phyloP scores from a whole-genome alignment of 2,888 invertebrate genomes.

The Crossocerus cetratus region DNA sequence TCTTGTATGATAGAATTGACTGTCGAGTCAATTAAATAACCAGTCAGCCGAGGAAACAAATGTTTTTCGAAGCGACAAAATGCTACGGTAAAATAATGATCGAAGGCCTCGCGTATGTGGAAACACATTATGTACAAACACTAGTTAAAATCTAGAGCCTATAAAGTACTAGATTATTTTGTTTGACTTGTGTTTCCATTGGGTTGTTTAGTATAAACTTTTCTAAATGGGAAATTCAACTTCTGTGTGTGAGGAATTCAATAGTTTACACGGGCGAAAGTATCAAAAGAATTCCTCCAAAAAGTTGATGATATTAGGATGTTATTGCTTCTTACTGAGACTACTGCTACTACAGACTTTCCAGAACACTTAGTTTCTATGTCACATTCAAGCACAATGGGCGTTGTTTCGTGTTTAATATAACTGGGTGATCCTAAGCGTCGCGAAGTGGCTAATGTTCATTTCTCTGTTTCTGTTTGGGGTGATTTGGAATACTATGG shows the following conservation, averaged over 20 bases:
- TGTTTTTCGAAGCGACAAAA: no score
- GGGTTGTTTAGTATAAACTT: background rate
- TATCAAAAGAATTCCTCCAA: slow-evolving; percentile 14
- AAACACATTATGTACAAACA: no score
- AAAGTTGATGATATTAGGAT: slow-evolving; percentile 4
- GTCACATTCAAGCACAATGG: slow-evolving; percentile 10
- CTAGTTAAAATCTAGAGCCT: no score
- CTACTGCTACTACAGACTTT: slow-evolving; percentile 17
- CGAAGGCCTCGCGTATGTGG: no score
- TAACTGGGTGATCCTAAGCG: slow-evolving; percentile 27
- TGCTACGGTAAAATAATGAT: no score
- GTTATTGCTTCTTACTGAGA: slow-evolving; percentile 11
- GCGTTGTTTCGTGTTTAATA: slow-evolving; percentile 4
- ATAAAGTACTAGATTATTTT: no score
- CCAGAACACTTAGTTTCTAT: slow-evolving; percentile 4
- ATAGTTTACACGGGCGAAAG: slow-evolving; percentile 2
- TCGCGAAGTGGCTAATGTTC: slow-evolving; percentile 42
- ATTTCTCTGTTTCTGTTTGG: slow-evolving; percentile 3
- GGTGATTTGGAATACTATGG: background rate
- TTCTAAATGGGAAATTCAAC: slow-evolving; percentile 12
- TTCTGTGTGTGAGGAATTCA: slow-evolving; percentile 16
- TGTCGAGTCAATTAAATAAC: no score
- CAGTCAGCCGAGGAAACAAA: no score
- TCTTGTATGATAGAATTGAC: no score
- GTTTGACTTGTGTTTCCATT: background rate